These are phyloP conservation scores for Patiria pectinifera DNA, from an alignment of 53 echinoderm and acorn worm species.

Conservation along the genomic window DNA sequence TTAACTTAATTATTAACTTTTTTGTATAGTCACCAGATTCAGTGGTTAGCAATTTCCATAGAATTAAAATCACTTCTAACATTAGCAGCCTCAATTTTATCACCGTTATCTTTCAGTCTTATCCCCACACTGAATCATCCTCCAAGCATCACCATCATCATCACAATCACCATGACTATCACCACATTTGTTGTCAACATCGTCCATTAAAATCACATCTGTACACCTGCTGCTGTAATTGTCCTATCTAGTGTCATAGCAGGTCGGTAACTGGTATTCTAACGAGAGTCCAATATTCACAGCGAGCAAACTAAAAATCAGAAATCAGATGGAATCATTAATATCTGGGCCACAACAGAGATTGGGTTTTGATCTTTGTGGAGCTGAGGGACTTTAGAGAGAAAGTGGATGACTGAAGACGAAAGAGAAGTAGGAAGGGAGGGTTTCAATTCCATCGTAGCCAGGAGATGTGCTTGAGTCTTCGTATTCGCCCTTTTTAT, in stretches of 20 bases:
- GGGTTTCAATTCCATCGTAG: slow-evolving; percentile 47
- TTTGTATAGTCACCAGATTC: too few species aligned
- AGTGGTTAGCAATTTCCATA: too few species aligned
- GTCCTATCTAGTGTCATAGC: not conserved
- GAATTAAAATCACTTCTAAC: too few species aligned
- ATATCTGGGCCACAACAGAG: slow-evolving; percentile 54
- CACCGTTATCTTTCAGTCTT: too few species aligned
- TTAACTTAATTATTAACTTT: too few species aligned
- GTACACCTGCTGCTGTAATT: not conserved
- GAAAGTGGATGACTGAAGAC: slow-evolving; percentile 23
- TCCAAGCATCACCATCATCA: not conserved
- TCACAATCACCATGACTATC: not conserved
- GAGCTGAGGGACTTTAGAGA: slow-evolving; percentile 6
- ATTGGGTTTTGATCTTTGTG: slow-evolving; percentile 3
- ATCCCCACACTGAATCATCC: not conserved
- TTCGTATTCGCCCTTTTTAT: slow-evolving; percentile 4
- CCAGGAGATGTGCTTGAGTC: slow-evolving; percentile 56
- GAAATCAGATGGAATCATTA: slow-evolving; percentile 29
- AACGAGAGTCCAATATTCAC: not conserved
- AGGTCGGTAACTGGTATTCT: not conserved
- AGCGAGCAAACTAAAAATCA: slow-evolving; percentile 7
- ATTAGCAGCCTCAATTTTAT: too few species aligned
- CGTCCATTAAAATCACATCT: not conserved
- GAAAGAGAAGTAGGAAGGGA: slow-evolving; percentile 29
- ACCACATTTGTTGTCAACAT: not conserved